A percentile compares a stretch with the other conserved stretches of the same genome.
phyloP scores from a whole-genome alignment of 30 jellyfish, hydroid and myxozoan species.

The Hydractinia symbiolongicarpus region DNA sequence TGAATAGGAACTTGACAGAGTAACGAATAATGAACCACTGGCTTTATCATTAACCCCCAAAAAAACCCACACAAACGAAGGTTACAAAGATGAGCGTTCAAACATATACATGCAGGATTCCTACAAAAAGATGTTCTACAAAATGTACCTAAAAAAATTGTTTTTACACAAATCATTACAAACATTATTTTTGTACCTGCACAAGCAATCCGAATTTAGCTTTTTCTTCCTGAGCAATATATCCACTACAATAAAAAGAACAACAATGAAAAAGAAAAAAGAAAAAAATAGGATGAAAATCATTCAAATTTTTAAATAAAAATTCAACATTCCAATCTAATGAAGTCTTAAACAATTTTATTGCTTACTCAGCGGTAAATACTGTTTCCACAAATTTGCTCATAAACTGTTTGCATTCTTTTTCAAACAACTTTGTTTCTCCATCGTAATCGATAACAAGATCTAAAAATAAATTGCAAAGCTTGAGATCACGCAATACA shows the following conservation, averaged over 20 bases:
- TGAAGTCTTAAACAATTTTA: not conserved
- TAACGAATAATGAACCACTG: no score
- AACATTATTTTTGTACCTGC: slow-evolving; percentile 35
- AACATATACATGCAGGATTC: no score
- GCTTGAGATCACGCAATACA: not conserved
- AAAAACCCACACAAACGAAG: no score
- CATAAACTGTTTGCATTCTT: slow-evolving; percentile 71
- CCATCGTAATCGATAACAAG: slow-evolving; percentile 51
- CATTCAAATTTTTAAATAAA: not conserved
- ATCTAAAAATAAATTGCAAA: slow-evolving; percentile 17
- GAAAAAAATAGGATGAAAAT: not conserved
- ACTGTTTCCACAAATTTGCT: slow-evolving; percentile 46
- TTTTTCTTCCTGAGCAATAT: slow-evolving; percentile 52
- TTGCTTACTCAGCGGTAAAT: slow-evolving; percentile 48
- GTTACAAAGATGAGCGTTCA: no score
- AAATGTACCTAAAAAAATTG: no score
- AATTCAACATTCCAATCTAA: not conserved
- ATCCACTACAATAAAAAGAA: slow-evolving; percentile 24
- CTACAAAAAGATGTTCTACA: no score
- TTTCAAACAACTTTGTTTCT: slow-evolving; percentile 44
- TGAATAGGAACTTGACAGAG: no score
- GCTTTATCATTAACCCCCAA: no score
- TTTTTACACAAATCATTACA: not conserved
- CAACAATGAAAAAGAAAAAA: not conserved
- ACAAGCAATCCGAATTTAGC: slow-evolving; percentile 67